phyloP scores from a whole-genome alignment of 2,113 vertebrate genomes.

The Castor canadensis region DNA sequence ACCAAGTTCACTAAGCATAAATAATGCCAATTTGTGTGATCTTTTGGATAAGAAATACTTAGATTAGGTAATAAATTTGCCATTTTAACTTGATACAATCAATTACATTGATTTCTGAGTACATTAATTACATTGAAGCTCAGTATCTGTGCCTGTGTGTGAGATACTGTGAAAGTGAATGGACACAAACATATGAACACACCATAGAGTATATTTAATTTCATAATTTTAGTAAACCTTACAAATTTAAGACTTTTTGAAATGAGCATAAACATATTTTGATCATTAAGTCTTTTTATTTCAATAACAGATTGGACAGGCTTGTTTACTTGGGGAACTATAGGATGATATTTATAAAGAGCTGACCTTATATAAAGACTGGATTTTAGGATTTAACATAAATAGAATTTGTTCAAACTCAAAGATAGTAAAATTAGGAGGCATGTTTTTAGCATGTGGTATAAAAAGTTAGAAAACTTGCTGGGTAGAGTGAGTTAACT shows the following conservation, averaged over 20 bases:
- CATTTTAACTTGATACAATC: constrained; percentile 51
- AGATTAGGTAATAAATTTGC: constrained; percentile 43
- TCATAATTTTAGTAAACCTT: background rate
- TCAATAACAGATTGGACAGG: background rate
- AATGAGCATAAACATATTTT: background rate
- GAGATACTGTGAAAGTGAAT: background rate
- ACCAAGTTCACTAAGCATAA: background rate
- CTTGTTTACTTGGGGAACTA: background rate
- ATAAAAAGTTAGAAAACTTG: background rate
- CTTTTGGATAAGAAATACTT: constrained; percentile 44
- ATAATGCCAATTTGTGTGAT: constrained; percentile 1
- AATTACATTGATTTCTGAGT: constrained; percentile 40
- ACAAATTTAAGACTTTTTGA: background rate
- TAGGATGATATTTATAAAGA: background rate
- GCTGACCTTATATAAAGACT: background rate
- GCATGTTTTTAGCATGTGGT: background rate
- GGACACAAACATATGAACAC: background rate
- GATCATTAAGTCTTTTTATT: background rate
- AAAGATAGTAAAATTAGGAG: background rate
- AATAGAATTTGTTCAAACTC: background rate
- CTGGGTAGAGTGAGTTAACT: background rate
- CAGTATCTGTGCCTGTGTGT: background rate
- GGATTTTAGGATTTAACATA: background rate
- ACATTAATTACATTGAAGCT: background rate
- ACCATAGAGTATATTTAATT: background rate